Evolutionary conservation across 2,888 invertebrate species (phyloP), one percentile per base, ranked within the genome.

Genomic region (Monoplex corrugatus): DNA sequence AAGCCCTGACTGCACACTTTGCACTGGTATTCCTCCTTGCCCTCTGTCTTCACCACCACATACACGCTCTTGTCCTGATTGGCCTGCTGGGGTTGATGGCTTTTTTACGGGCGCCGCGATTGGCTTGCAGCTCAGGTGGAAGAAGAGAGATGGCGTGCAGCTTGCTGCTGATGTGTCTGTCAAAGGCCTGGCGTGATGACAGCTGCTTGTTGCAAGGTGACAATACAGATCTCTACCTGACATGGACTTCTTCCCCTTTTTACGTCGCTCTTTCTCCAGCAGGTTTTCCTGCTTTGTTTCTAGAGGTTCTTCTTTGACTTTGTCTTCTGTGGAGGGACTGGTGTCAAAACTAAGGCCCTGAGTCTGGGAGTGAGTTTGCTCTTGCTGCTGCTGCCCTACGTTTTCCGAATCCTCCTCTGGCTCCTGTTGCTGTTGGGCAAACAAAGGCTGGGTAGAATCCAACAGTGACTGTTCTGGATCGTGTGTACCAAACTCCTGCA

Each of bases 61-160:
- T 45, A 45, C 82, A 44, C 82, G 16, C 82, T 45, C 82, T 83
- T 83, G 45, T 83, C 82, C 44, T 83, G 44, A 32, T 45, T 83
- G 82, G 82, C 82, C 32, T 44, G 32, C 32, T 83, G 45, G 45
- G 45, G 82, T 45, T 44, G 32, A 16, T 13, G 10, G 44, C 45
- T 45, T 83, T 45, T 32, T 44, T n/a, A 5, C 45, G 45, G 13
- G 32, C 45, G 32, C 45, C 6, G 6, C 82, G 45, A 10, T 45
- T 83, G 44, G 45, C 44, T 5, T 45, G 82, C 32, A 32, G 45
- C 32, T 83, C 82, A 0, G 82, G 44, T 2, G 45, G 45, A 32
- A 45, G 82, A 16, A 83, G 45, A 45, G 45, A n/a, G 82, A 83
- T 83, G 82, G 45, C 44, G 45, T 83, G 78, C 28, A 80, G 82